Conservation (phyloP, 2,888 invertebrate species). For the Xestia sexstrigata region DNA sequence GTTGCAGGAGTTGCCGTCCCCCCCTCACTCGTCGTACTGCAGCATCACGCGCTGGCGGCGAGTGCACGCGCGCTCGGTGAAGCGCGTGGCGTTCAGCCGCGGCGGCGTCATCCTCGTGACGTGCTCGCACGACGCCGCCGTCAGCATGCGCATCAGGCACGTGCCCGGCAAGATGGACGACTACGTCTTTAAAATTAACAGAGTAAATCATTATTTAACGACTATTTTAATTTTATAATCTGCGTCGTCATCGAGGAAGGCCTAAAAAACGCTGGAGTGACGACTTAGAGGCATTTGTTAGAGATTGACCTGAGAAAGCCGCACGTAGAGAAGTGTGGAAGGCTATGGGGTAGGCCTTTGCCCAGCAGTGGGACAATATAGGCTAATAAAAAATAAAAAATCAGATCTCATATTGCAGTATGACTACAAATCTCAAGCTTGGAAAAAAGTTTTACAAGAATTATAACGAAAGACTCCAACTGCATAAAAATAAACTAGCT, state of each 20-base stretch:
- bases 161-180: constrained; percentile 87
- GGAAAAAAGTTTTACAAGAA: background rate
- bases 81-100: constrained; percentile 84
- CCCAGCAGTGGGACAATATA: no score
- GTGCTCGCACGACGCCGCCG: constrained; percentile 90
- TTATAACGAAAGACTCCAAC: background rate
- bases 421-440: background rate
- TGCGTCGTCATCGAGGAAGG: no score
- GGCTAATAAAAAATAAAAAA: no score
- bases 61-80: constrained; percentile 87
- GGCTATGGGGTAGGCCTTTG: no score
- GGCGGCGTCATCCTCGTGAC: constrained; percentile 87
- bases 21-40: constrained; percentile 87
- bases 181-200: constrained; percentile 89
- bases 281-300: no score
- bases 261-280: no score
- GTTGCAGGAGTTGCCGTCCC: constrained; percentile 87
- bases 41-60: constrained; percentile 81
- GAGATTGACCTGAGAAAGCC: no score
- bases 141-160: constrained; percentile 88
- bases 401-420: no score
- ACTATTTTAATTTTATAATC: no score
- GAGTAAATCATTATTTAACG: constrained; percentile 75
- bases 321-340: no score
- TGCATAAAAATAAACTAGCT: background rate